Percentiles rank a stretch among this genome's conserved stretches.
Conservation (phyloP, 2,113 vertebrate species). For the Tretioscincus oriximinensis region DNA sequence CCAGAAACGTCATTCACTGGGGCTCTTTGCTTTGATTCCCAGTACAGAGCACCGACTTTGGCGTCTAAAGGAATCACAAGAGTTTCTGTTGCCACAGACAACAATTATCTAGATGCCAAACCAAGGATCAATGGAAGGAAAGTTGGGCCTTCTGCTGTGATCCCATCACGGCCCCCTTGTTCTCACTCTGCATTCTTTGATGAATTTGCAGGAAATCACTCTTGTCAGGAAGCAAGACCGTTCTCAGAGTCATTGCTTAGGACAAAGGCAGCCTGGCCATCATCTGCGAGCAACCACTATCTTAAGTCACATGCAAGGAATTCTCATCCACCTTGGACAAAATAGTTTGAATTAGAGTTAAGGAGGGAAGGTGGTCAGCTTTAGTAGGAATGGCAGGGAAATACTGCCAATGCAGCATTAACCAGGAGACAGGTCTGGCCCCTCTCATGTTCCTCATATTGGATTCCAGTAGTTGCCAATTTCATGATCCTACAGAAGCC, state of each 20-base stretch:
- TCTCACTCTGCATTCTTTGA: slow-evolving; percentile 22
- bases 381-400: neutral
- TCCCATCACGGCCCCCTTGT: slow-evolving; percentile 54
- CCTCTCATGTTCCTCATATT: neutral
- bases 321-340: accelerated
- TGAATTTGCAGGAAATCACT: neutral
- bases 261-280: accelerated
- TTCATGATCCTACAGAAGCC: too few species aligned
- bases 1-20: neutral
- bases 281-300: too few species aligned
- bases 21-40: neutral
- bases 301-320: accelerated
- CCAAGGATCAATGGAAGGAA: slow-evolving; percentile 25
- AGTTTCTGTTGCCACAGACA: slow-evolving; percentile 52
- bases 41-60: neutral
- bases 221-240: neutral
- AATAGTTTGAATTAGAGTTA: neutral
- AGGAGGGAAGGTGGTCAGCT: neutral
- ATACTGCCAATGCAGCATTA: neutral
- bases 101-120: slow-evolving; percentile 33
- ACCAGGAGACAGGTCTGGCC: neutral
- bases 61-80: slow-evolving; percentile 26
- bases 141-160: slow-evolving; percentile 32
- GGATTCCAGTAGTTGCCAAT: too few species aligned
- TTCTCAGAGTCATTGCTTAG: neutral